Percentiles rank a stretch among this genome's conserved stretches.
These are phyloP conservation scores for Calliopsis andreniformis DNA, from an alignment of 1,140 invertebrate genomes.

Conservation along the genomic window DNA sequence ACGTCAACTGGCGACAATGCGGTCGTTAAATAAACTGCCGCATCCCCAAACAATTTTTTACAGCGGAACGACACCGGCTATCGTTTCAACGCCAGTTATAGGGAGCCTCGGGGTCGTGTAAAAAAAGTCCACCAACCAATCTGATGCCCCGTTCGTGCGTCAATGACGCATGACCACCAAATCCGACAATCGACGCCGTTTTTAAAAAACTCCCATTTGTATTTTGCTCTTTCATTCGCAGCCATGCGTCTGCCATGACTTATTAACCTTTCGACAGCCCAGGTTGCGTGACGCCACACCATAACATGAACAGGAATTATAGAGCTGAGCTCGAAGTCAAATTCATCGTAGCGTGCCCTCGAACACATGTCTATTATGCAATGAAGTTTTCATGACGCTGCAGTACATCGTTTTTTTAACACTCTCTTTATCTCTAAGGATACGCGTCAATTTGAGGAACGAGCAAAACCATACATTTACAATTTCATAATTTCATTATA, in stretches of 20 bases:
- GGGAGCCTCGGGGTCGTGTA: background rate
- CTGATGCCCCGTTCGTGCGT: background rate
- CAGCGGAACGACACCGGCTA: constrained; percentile 14
- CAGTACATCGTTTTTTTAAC: too few species aligned
- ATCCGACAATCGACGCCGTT: background rate
- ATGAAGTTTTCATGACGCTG: too few species aligned
- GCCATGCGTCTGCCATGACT: background rate
- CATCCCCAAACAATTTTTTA: constrained; percentile 42
- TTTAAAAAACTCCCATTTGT: background rate
- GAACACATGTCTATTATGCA: too few species aligned
- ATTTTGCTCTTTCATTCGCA: background rate
- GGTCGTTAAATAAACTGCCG: constrained; percentile 49
- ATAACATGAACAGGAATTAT: too few species aligned
- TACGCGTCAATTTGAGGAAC: too few species aligned
- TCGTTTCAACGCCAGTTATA: constrained; percentile 21
- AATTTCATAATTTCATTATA: too few species aligned
- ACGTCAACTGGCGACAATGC: constrained; percentile 34
- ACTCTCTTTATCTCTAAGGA: too few species aligned
- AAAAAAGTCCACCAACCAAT: constrained; percentile 36
- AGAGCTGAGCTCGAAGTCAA: too few species aligned
- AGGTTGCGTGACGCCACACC: too few species aligned
- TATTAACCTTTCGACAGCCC: background rate
- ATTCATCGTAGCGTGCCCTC: too few species aligned
- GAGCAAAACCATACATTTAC: too few species aligned
- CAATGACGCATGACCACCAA: background rate